Percentiles rank a stretch among this genome's conserved stretches.
Evolutionary conservation across 2,888 invertebrate species (phyloP).

Genomic region (Oegoconia quadripuncta): DNA sequence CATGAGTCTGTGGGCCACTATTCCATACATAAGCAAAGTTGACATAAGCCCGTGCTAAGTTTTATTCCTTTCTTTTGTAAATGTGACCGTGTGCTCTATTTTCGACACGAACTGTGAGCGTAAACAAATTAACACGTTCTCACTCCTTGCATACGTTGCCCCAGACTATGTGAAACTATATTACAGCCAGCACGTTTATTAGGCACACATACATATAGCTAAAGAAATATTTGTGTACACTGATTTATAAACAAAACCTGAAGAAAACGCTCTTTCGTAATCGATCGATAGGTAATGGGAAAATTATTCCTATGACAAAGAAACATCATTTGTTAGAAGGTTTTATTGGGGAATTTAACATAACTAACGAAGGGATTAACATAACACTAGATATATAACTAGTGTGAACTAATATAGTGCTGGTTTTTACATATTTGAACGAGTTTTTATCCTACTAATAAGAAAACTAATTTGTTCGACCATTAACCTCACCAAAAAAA

Average conservation of each 20-base stretch:
- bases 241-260: conserved; percentile 36
- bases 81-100: conserved; percentile 33
- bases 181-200: conserved; percentile 26
- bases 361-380: conserved; percentile 22
- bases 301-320: conserved; percentile 73
- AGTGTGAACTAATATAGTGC: conserved; percentile 26
- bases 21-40: conserved; percentile 34
- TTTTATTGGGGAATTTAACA: conserved; percentile 21
- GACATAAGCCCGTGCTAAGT: conserved; percentile 29
- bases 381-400: conserved; percentile 34
- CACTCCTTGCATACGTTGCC: conserved; percentile 24
- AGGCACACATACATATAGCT: too few relatives aligned
- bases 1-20: conserved; percentile 42
- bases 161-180: conserved; percentile 12
- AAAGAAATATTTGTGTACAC: conserved; percentile 19
- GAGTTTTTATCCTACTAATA: conserved; percentile 51
- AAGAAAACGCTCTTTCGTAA: conserved; percentile 70
- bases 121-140: conserved; percentile 51
- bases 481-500: conserved; percentile 57
- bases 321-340: conserved; percentile 42
- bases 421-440: conserved; percentile 41
- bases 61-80: conserved; percentile 35
- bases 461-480: conserved; percentile 60
- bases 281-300: conserved; percentile 68
- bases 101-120: conserved; percentile 31